These are phyloP conservation scores for Limnodromus scolopaceus DNA, from an alignment of 2,797 vertebrate species.

Conservation along the genomic window DNA sequence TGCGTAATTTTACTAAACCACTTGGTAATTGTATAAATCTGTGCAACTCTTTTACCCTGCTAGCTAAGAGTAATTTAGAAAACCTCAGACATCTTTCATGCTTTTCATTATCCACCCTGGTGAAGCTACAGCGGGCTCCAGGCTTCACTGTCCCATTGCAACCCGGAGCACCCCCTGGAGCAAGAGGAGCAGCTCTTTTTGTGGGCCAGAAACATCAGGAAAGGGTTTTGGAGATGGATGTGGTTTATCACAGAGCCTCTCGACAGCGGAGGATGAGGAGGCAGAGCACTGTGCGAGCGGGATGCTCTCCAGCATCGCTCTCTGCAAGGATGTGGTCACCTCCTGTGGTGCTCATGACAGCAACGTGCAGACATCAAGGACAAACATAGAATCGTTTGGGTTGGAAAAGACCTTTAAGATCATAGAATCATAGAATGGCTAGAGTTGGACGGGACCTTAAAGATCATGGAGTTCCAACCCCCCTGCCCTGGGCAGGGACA, in stretches of 20 bases:
- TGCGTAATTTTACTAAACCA: neutral
- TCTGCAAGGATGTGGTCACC: rapidly evolving
- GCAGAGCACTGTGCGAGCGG: rapidly evolving
- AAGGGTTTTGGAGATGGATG: neutral
- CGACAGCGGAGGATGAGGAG: rapidly evolving
- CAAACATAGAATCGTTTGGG: neutral
- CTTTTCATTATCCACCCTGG: neutral
- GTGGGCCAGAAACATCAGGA: neutral
- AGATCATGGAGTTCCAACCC: too few species aligned
- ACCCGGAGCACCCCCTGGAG: rapidly evolving
- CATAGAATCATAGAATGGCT: neutral
- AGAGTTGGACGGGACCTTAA: too few species aligned
- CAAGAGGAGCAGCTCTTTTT: neutral
- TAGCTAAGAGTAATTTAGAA: neutral
- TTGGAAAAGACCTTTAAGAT: neutral
- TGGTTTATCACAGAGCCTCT: rapidly evolving
- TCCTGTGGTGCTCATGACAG: rapidly evolving
- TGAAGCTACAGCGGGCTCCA: neutral
- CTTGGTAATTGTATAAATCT: neutral
- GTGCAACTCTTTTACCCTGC: neutral
- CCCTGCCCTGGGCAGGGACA: too few species aligned
- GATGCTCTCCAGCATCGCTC: neutral
- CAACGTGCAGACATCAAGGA: rapidly evolving
- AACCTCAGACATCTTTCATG: neutral
- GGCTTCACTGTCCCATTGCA: rapidly evolving